Evolutionary conservation across 2,797 vertebrate species (phyloP).

Genomic region (Myiotriccus ornatus): DNA sequence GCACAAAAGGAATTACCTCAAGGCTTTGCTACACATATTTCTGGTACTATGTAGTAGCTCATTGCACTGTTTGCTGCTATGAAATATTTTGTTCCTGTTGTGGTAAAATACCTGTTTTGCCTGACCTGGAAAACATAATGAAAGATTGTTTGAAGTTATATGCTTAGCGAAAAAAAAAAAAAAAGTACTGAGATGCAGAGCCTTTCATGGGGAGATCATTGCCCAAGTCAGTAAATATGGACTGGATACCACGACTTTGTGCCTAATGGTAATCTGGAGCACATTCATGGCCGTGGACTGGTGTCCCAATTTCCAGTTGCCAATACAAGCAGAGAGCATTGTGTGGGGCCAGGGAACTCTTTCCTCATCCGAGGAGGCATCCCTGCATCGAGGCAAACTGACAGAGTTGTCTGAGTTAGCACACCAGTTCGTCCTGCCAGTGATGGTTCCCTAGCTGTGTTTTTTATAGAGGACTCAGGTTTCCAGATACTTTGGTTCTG

Average conservation of each 20-base stretch:
- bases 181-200: background rate
- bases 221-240: constrained; percentile 36
- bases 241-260: background rate
- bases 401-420: background rate
- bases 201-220: background rate
- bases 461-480: constrained; percentile 56
- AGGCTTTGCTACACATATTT: background rate
- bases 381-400: background rate
- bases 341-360: background rate
- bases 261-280: background rate
- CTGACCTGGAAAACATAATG: background rate
- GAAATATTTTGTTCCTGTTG: background rate
- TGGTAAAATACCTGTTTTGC: background rate
- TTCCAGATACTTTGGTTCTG: constrained; percentile 38
- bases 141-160: background rate
- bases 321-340: background rate
- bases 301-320: background rate
- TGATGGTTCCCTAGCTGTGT: background rate
- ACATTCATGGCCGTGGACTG: background rate
- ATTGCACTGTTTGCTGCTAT: background rate
- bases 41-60: background rate
- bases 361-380: background rate
- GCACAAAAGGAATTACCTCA: background rate
- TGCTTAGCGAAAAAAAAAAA: background rate
- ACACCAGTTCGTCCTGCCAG: background rate